These are phyloP conservation scores for Zaprionus davidi DNA, from an alignment of 1,140 invertebrate genomes.

Conservation along the genomic window DNA sequence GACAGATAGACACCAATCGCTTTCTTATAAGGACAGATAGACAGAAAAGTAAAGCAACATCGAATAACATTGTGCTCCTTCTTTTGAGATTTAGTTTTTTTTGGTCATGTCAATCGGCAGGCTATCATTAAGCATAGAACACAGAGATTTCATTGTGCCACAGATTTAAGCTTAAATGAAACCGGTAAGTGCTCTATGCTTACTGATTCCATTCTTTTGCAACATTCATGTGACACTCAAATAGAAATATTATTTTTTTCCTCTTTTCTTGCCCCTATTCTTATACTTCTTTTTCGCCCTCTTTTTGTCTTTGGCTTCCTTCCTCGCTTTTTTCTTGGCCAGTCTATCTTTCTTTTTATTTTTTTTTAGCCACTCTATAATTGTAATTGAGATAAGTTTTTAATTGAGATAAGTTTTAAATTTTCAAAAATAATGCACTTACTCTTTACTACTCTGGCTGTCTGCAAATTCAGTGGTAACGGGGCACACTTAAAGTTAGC, in stretches of 20 bases:
- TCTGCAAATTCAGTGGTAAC: slow-evolving; percentile 60
- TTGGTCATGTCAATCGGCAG: too few relatives aligned
- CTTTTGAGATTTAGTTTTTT: too few relatives aligned
- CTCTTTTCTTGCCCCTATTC: background rate
- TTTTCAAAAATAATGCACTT: background rate
- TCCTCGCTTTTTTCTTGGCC: slow-evolving; percentile 25
- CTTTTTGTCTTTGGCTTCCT: background rate
- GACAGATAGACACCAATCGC: too few relatives aligned
- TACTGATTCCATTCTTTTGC: background rate
- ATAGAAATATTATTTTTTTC: background rate
- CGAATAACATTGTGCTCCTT: too few relatives aligned
- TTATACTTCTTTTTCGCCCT: background rate
- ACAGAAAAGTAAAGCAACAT: too few relatives aligned
- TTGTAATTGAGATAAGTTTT: too few relatives aligned
- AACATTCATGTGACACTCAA: background rate
- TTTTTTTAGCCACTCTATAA: background rate
- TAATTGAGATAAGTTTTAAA: background rate
- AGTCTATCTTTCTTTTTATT: slow-evolving; percentile 23
- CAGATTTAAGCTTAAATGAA: too few relatives aligned
- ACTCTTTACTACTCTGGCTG: slow-evolving; percentile 7
- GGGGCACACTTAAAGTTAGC: slow-evolving; percentile 67
- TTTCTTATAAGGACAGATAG: too few relatives aligned
- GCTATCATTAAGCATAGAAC: too few relatives aligned
- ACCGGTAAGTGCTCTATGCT: too few relatives aligned
- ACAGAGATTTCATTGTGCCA: too few relatives aligned